Base-by-base conservation (phyloP, 2,113 vertebrate genomes). In the Paradoxurus hermaphroditus region DNA sequence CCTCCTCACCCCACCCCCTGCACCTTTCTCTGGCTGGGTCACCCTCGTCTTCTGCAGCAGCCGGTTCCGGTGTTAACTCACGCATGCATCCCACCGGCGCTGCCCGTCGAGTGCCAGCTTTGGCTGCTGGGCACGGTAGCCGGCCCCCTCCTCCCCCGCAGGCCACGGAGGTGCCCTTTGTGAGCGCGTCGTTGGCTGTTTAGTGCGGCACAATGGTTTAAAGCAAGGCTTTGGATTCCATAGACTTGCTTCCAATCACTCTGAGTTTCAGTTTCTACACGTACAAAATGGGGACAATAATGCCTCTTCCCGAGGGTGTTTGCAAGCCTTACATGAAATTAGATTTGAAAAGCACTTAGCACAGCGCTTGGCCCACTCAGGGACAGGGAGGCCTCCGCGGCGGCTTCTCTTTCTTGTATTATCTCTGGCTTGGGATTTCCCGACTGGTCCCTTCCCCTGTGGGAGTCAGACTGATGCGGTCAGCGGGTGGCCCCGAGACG, bases 191-290 rank as follows among this genome's bases (percentile, higher is more conserved):
- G 75, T 29, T 63, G 85, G 41, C 25, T 65, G 59, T 81, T 79
- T 21, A 29, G 21, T 78, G 86, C 36, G 59, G 39, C 5, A 1
- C 34, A 16, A n/a, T 10, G 29, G 19, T n/a, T 36, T 23, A 27
- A 78, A 72, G 63, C 78, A n/a, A 56, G 51, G 19, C 79, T 63
- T 72, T 49, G 36, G 68, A 27, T 39, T 49, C 41, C 13, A 46
- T 12, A 27, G 41, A 19, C 2, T 14, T 4, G 36, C 63, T 84
- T 62, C 31, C 81, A 14, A 0, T 51, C 73, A 62, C 75, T 53
- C 78, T 51, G 86, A 5, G 4, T 79, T 96, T 89, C 78, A 19
- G 0, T 65, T 97, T 85, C 70, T 85, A 23, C 46, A 41, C 49
- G 78, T 91, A 18, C 3, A 15, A 70, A 41, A 34, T 63, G 11